phyloP scores from a whole-genome alignment of 2,113 vertebrate species.

The Panthera leo region DNA sequence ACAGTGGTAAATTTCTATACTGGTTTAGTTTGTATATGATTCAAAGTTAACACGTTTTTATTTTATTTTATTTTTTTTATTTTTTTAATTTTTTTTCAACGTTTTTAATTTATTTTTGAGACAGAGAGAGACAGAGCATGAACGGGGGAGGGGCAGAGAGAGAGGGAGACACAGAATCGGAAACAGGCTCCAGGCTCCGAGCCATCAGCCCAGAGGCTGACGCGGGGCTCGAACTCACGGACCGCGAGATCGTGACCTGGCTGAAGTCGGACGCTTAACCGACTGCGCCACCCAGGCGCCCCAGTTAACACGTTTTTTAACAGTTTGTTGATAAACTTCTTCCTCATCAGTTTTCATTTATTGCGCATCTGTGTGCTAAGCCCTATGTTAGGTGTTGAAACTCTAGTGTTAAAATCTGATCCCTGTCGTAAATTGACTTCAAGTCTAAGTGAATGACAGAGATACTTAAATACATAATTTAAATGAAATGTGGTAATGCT shows the following conservation, averaged over 20 bases:
- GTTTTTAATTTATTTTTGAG: too few relatives aligned
- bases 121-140: too few relatives aligned
- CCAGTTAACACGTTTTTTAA: not conserved
- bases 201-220: too few relatives aligned
- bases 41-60: not conserved
- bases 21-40: not conserved
- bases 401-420: not conserved
- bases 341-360: constrained; percentile 18
- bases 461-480: not conserved
- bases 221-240: too few relatives aligned
- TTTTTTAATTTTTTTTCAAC: too few relatives aligned
- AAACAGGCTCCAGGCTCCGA: too few relatives aligned
- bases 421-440: not conserved
- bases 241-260: too few relatives aligned
- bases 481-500: not conserved
- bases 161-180: too few relatives aligned
- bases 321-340: not conserved
- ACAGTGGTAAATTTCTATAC: not conserved
- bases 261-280: too few relatives aligned
- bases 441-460: not conserved
- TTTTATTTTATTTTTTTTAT: too few relatives aligned
- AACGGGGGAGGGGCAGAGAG: too few relatives aligned
- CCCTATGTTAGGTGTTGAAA: not conserved
- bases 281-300: too few relatives aligned
- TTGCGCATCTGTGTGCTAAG: not conserved